Conservation (phyloP, 2,113 vertebrate genomes). For the Periophthalmodon schlosseri region DNA sequence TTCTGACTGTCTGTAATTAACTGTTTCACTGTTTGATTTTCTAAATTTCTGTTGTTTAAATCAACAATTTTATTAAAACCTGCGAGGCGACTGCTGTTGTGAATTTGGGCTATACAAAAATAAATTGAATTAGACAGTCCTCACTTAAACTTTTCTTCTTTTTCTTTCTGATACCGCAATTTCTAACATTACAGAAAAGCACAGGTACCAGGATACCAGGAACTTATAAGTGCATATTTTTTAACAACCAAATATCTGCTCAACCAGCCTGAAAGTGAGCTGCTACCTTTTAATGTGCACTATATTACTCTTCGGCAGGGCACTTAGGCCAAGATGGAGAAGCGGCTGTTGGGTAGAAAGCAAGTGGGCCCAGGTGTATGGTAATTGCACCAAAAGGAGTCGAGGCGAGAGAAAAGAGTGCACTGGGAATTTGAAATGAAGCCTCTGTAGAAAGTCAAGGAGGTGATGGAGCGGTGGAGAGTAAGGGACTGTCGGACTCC, state of each 20-base stretch:
- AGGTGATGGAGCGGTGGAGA: neutral
- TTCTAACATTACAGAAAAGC: constrained; percentile 39
- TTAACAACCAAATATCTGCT: constrained; percentile 45
- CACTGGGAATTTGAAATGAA: constrained; percentile 43
- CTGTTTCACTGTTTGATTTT: too few relatives aligned
- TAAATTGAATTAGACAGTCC: too few relatives aligned
- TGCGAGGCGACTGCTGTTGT: too few relatives aligned
- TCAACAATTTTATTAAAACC: too few relatives aligned
- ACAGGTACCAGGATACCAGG: constrained; percentile 48
- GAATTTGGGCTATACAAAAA: too few relatives aligned
- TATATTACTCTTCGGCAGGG: constrained; percentile 42
- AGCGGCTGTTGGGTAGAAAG: constrained; percentile 45
- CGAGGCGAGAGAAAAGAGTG: constrained; percentile 30
- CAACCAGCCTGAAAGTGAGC: constrained; percentile 47
- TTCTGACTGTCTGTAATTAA: too few relatives aligned
- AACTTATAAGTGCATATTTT: constrained; percentile 43
- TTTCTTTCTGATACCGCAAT: constrained; percentile 11
- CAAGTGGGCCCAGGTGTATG: constrained; percentile 61
- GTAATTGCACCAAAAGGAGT: constrained; percentile 48
- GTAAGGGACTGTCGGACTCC: neutral
- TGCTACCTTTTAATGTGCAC: constrained; percentile 45
- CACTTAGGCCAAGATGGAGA: constrained; percentile 44
- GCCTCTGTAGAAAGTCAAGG: constrained; percentile 34
- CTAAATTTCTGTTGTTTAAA: too few relatives aligned
- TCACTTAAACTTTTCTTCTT: too few relatives aligned